Evolutionary conservation across 2,113 vertebrate species (phyloP).

Genomic region (human (Homo sapiens)): GRCh38 chr12:99852001-99852500

Average conservation of each 20-base stretch:
- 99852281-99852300: slow-evolving; percentile 29
- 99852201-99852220: not conserved
- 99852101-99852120: not conserved
- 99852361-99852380: not conserved
- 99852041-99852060: not conserved
- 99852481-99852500: not conserved
- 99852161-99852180: not conserved
- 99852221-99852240: not conserved
- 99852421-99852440: not conserved
- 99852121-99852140: not conserved
- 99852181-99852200: not conserved
- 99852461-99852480: not conserved
- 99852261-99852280: not conserved
- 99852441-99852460: not conserved
- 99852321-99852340: not conserved
- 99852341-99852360: not conserved
- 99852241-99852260: slow-evolving; percentile 10
- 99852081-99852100: not conserved
- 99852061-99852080: not conserved
- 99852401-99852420: not conserved
- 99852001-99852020: not conserved
- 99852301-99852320: not conserved
- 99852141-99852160: not conserved
- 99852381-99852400: not conserved
- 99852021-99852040: not conserved